Percentiles rank a stretch among this genome's conserved stretches.
Conservation (phyloP, 2,113 vertebrate genomes). For the Sebastes fasciatus region DNA sequence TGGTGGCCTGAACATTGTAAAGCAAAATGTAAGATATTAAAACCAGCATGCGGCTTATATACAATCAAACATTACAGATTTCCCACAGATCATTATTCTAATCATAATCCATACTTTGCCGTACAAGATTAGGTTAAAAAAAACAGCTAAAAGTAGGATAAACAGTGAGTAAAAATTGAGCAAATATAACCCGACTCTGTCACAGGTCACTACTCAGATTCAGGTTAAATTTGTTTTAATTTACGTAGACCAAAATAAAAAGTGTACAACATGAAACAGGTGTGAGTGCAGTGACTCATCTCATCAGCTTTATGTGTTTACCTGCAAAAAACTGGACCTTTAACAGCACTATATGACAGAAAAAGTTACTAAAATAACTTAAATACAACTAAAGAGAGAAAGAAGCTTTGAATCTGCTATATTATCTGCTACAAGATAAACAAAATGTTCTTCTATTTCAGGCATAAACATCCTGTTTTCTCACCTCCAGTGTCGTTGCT, state of each 20-base stretch:
- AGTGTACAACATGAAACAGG: background rate
- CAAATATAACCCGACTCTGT: no score
- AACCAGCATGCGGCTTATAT: background rate
- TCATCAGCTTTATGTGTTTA: background rate
- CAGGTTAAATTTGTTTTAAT: no score
- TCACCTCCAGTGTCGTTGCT: constrained; percentile 63
- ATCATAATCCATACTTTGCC: background rate
- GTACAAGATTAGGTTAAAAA: background rate
- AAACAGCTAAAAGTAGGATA: background rate
- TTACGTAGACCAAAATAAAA: no score
- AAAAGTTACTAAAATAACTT: background rate
- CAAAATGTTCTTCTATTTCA: background rate
- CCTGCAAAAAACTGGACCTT: background rate
- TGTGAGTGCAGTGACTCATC: background rate
- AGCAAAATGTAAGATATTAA: background rate
- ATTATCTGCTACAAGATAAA: background rate
- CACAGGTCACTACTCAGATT: no score
- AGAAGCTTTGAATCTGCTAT: background rate
- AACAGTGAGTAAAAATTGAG: background rate
- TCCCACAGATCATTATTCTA: background rate
- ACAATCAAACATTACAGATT: background rate
- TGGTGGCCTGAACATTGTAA: background rate
- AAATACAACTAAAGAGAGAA: background rate
- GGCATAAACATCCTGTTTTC: constrained; percentile 22
- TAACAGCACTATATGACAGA: background rate